Conservation (phyloP, 2,888 invertebrate species). For the Tribolium freemani region DNA sequence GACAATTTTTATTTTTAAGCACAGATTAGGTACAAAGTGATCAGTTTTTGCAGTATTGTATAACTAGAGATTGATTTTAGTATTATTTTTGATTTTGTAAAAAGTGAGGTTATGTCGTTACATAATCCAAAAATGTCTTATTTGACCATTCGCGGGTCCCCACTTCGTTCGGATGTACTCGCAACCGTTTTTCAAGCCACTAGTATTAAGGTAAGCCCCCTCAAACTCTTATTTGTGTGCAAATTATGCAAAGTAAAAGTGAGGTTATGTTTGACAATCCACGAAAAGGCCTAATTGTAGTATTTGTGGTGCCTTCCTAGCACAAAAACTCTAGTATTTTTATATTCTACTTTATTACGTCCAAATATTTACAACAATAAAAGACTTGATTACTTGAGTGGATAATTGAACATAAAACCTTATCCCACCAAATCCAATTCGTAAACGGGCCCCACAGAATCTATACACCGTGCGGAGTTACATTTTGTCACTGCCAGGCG, state of each 20-base stretch:
- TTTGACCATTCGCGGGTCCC: no score
- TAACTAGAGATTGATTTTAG: neutral
- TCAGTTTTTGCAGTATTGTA: neutral
- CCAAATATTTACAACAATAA: neutral
- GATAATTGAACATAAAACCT: conserved; percentile 95
- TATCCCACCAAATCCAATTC: conserved; percentile 97
- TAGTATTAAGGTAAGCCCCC: no score
- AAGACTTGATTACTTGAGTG: conserved; percentile 62
- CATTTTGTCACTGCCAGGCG: no score
- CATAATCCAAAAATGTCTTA: neutral
- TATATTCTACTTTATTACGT: neutral
- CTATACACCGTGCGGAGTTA: conserved; percentile 92
- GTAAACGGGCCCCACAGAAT: conserved; percentile 99
- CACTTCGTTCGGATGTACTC: no score
- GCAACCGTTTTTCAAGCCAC: no score
- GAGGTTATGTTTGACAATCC: conserved; percentile 1
- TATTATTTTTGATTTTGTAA: neutral
- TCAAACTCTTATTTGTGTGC: neutral
- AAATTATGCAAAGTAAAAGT: neutral
- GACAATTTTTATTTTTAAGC: neutral
- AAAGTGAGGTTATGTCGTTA: neutral
- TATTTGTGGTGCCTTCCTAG: neutral
- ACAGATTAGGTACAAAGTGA: neutral
- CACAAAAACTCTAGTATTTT: neutral
- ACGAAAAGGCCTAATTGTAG: no score